phyloP scores from a whole-genome alignment of 2,113 vertebrate species.

The Trichechus manatus region DNA sequence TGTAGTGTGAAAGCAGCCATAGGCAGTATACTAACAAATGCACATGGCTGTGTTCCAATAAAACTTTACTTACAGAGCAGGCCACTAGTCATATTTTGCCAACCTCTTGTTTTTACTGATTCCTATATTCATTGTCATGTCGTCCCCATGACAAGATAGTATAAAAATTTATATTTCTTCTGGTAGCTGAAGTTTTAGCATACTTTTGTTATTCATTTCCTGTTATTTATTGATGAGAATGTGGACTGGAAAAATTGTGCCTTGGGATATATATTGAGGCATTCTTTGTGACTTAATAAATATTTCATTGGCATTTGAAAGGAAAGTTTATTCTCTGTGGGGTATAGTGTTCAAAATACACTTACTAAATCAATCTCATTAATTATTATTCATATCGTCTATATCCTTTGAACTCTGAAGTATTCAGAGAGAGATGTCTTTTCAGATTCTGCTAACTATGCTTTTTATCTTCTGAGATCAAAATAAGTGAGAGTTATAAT shows the following conservation, averaged over 20 bases:
- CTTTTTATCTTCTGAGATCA: neutral
- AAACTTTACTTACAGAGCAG: constrained; percentile 33
- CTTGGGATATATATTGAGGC: constrained; percentile 25
- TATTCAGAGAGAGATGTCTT: constrained; percentile 36
- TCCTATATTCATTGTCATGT: neutral
- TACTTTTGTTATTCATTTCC: constrained; percentile 49
- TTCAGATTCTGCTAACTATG: constrained; percentile 48
- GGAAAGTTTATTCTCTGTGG: constrained; percentile 67
- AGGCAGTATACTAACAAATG: neutral
- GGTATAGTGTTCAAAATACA: constrained; percentile 47
- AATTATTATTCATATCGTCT: constrained; percentile 64
- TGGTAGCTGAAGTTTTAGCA: neutral
- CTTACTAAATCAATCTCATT: constrained; percentile 63
- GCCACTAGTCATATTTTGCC: neutral
- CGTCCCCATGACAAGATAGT: constrained; percentile 34
- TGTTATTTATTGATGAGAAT: constrained; percentile 61
- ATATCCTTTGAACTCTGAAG: constrained; percentile 28
- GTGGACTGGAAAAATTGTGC: constrained; percentile 48
- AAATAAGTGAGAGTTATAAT: constrained; percentile 5
- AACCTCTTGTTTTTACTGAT: neutral
- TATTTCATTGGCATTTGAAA: constrained; percentile 77
- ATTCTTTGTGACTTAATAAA: constrained; percentile 71
- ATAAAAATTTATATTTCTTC: neutral
- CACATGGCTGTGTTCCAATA: neutral
- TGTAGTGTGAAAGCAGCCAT: neutral